Base-by-base conservation (phyloP, 2,113 vertebrate species). In the Lepidothrix coronata region DNA sequence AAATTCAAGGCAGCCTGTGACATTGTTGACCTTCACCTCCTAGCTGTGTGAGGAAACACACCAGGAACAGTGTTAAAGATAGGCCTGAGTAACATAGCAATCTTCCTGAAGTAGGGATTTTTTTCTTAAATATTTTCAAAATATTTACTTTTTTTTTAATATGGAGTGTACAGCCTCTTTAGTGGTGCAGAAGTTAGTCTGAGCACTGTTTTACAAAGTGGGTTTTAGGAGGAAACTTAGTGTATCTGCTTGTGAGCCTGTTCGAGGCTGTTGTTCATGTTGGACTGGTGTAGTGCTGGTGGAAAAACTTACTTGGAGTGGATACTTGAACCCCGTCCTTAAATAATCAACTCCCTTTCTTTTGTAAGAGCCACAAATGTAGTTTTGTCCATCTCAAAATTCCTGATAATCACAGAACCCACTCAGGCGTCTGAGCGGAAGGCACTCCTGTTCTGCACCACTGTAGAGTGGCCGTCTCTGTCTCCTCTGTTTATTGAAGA, bases 401-500 rank as follows among this genome's bases (percentile, higher is more conserved):
- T 67, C 10, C 28, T 54, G 3, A 23, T 70, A 35, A 15, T 67
- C 21, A 4, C 7, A 67, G 65, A 84, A 77, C 23, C 16, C 0
- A 1, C 14, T 81, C 3, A 4, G 46, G 31, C 12, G 19, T 31
- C 55, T 43, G 35, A 63, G 48, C 51, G 20, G 46, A 31, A 62
- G 24, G 31, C 16, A 30, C 9, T 96, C 8, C 37, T 85, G 65
- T 66, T 83, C 14, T 93, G 35, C 35, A n/a, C 54, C 18, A 5
- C 25, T 66, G 1, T 12, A 13, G 39, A 24, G 35, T 5, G 8
- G 6, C 33, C 0, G 0, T 46, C 27, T 51, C 68, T 37, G 9
- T 63, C 39, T 61, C 35, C 4, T 8, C 5, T 6, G 30, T 58
- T 54, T 33, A 2, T 23, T 67, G 16, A 43, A 22, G 44, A 44